Conservation (phyloP, 2,797 vertebrate genomes). For the Hemitrygon akajei region DNA sequence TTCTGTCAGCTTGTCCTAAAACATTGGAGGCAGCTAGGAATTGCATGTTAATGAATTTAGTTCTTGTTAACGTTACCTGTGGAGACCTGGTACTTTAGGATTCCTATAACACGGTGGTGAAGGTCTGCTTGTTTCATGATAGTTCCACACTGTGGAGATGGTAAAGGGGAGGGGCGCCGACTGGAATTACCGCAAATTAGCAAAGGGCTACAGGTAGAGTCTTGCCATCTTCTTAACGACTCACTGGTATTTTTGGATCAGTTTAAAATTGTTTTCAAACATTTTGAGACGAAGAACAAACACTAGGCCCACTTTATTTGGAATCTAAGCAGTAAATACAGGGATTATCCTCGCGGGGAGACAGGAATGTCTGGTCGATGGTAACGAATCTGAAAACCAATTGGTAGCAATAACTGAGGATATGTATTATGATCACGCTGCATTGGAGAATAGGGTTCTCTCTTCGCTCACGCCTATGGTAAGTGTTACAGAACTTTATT, state of each 20-base stretch:
- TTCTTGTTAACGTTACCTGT: no score
- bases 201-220: background rate
- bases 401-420: background rate
- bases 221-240: background rate
- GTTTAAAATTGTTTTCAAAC: background rate
- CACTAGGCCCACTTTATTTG: background rate
- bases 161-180: background rate
- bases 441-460: background rate
- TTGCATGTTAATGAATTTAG: no score
- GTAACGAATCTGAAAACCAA: no score
- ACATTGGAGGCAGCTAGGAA: background rate
- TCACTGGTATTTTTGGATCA: background rate
- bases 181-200: background rate
- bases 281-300: no score
- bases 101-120: background rate
- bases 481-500: background rate
- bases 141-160: background rate
- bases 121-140: background rate
- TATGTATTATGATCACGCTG: background rate
- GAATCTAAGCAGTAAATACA: background rate
- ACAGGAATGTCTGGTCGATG: no score
- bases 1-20: background rate
- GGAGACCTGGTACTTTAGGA: background rate
- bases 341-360: background rate
- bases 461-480: background rate